phyloP scores from a whole-genome alignment of 2,113 vertebrate genomes.

The Ivindomyrus marchei region DNA sequence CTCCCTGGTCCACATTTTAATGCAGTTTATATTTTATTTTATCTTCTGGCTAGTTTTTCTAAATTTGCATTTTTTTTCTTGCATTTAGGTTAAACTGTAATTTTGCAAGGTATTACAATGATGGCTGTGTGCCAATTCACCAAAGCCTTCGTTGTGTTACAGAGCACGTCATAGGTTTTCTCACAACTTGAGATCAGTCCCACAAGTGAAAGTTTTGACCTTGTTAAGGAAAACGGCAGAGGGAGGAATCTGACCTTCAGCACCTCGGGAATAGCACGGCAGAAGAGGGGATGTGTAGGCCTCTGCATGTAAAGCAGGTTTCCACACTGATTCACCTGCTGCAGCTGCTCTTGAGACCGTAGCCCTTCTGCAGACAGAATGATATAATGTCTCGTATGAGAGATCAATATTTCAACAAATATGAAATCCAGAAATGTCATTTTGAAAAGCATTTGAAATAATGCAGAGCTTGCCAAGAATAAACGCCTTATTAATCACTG shows the following conservation, averaged over 20 bases:
- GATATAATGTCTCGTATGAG: slow-evolving; percentile 42
- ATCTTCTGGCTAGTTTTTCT: not conserved
- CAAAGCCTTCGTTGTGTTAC: slow-evolving; percentile 19
- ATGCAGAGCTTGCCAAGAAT: slow-evolving; percentile 41
- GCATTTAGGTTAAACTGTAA: not conserved
- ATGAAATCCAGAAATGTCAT: slow-evolving; percentile 38
- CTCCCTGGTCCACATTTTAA: not conserved
- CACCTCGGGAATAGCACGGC: slow-evolving; percentile 5
- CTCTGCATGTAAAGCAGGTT: slow-evolving; percentile 38
- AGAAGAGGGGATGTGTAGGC: slow-evolving; percentile 20
- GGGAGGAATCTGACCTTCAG: slow-evolving; percentile 36
- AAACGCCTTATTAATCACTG: slow-evolving; percentile 39
- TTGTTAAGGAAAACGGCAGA: slow-evolving; percentile 29
- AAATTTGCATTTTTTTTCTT: not conserved
- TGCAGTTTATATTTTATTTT: not conserved
- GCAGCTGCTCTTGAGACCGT: slow-evolving; percentile 17
- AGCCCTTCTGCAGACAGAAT: slow-evolving; percentile 34
- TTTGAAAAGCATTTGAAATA: slow-evolving; percentile 43
- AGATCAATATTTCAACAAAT: slow-evolving; percentile 51
- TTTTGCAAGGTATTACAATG: slow-evolving; percentile 40
- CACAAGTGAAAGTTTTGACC: slow-evolving; percentile 13
- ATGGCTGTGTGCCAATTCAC: slow-evolving; percentile 25
- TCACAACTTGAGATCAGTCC: slow-evolving; percentile 28
- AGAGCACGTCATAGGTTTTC: slow-evolving; percentile 35
- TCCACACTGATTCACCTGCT: slow-evolving; percentile 12